Conservation (phyloP, 1,140 invertebrate species). For the Lasaia peninsularis region DNA sequence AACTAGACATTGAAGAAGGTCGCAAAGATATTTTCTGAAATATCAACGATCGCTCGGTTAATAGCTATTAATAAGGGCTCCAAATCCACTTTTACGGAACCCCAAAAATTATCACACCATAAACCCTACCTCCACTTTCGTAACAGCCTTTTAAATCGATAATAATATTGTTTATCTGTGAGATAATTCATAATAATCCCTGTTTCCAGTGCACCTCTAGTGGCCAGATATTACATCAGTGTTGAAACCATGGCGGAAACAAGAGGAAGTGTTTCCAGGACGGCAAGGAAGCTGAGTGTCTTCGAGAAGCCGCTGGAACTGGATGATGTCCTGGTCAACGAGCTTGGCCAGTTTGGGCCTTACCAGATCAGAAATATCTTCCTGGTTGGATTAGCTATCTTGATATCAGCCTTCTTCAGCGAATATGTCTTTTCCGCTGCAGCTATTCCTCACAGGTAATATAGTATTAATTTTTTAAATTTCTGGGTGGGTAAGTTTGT, state of each 20-base stretch:
- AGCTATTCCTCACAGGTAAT: conserved; percentile 51
- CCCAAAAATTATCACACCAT: too few species aligned
- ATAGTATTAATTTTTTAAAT: neutral
- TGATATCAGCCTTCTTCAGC: conserved; percentile 53
- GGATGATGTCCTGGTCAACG: conserved; percentile 51
- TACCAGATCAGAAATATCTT: conserved; percentile 46
- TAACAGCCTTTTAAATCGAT: neutral
- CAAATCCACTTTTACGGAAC: too few species aligned
- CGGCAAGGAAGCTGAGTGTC: neutral
- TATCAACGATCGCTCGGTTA: too few species aligned
- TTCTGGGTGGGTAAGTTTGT: too few species aligned
- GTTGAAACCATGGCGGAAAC: conserved; percentile 1
- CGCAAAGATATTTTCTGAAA: too few species aligned
- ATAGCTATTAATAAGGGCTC: too few species aligned
- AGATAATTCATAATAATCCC: neutral
- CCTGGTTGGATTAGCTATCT: conserved; percentile 45
- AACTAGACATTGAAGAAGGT: too few species aligned
- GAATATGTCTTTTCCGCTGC: conserved; percentile 60
- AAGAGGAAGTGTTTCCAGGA: neutral
- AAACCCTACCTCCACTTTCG: too few species aligned
- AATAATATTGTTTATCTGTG: neutral
- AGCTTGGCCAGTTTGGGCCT: conserved; percentile 52
- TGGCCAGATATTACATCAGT: neutral
- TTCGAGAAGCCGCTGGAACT: conserved; percentile 35
- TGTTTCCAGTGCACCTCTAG: neutral